Evolutionary conservation across 2,888 invertebrate genomes (phyloP).

Genomic region (Diabrotica balteata): DNA sequence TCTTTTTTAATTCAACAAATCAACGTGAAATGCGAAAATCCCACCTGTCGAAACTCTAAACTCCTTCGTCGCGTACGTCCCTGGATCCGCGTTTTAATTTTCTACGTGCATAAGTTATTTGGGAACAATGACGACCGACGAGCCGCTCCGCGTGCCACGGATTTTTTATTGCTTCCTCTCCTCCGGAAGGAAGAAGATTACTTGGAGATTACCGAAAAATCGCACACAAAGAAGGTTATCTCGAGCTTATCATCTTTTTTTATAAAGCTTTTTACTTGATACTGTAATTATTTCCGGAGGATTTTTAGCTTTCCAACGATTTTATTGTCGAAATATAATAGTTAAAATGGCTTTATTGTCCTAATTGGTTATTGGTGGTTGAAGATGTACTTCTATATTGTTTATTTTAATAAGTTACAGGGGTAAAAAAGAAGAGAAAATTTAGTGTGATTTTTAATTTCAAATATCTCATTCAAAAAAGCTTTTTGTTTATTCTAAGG

Average conservation of each 20-base stretch:
- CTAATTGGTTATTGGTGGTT: too few species aligned
- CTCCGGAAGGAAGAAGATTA: constrained; percentile 25
- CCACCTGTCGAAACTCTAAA: not conserved
- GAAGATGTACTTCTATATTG: too few species aligned
- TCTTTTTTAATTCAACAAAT: not conserved
- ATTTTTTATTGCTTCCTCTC: constrained; percentile 24
- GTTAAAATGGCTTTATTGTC: too few species aligned
- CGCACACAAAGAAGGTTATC: constrained; percentile 20
- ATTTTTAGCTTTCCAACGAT: not conserved
- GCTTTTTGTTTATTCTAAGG: too few species aligned
- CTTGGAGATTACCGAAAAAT: constrained; percentile 23
- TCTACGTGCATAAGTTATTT: constrained; percentile 27
- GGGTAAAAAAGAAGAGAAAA: too few species aligned
- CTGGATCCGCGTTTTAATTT: constrained; percentile 27
- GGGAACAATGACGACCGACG: constrained; percentile 17
- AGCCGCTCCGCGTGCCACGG: constrained; percentile 4
- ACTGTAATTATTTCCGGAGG: constrained; percentile 12
- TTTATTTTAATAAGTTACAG: too few species aligned
- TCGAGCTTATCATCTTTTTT: constrained; percentile 9
- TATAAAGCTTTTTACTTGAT: constrained; percentile 2
- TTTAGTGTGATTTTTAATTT: too few species aligned
- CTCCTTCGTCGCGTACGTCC: not conserved
- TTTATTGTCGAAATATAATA: constrained; percentile 1
- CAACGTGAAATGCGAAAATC: not conserved
- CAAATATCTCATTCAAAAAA: too few species aligned